A percentile compares a stretch with the other conserved stretches of the same genome.
Evolutionary conservation across 2,113 vertebrate genomes (phyloP).

Genomic region (Pterophyllum scalare): DNA sequence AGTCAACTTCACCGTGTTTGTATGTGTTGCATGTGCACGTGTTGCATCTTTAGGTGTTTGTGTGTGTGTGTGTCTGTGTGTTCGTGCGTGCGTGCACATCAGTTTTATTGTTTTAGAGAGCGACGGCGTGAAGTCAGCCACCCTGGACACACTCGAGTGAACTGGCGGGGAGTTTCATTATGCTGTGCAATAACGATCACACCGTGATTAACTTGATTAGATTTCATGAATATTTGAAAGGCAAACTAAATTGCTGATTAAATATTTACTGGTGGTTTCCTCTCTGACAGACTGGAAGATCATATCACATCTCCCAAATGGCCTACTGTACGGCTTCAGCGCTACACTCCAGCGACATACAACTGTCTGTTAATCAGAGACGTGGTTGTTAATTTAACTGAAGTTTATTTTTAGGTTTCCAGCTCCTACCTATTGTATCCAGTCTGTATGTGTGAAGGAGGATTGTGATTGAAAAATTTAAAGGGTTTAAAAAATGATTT

Average conservation of each 20-base stretch:
- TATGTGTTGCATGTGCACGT: not conserved
- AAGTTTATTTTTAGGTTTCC: not conserved
- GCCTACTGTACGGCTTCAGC: constrained; percentile 6
- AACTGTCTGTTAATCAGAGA: constrained; percentile 19
- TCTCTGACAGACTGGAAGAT: constrained; percentile 50
- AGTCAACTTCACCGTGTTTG: not conserved
- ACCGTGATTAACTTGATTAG: constrained; percentile 60
- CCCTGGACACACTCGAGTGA: constrained; percentile 31
- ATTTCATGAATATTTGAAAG: constrained; percentile 63
- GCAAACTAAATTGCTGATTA: constrained; percentile 48
- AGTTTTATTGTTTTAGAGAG: constrained; percentile 22
- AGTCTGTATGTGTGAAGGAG: not conserved
- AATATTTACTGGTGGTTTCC: constrained; percentile 48
- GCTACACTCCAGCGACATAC: not conserved
- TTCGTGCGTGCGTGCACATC: not conserved
- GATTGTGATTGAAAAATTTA: not conserved
- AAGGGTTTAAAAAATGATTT: not conserved
- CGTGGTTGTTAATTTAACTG: not conserved
- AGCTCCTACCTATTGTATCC: not conserved
- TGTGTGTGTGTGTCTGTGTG: not conserved
- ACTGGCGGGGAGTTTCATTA: constrained; percentile 43
- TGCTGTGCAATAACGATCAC: constrained; percentile 47
- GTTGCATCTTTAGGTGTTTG: not conserved
- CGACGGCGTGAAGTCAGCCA: constrained; percentile 25
- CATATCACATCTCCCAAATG: constrained; percentile 33